phyloP scores from a whole-genome alignment of 2,888 invertebrate species.

The Buathra laborator region DNA sequence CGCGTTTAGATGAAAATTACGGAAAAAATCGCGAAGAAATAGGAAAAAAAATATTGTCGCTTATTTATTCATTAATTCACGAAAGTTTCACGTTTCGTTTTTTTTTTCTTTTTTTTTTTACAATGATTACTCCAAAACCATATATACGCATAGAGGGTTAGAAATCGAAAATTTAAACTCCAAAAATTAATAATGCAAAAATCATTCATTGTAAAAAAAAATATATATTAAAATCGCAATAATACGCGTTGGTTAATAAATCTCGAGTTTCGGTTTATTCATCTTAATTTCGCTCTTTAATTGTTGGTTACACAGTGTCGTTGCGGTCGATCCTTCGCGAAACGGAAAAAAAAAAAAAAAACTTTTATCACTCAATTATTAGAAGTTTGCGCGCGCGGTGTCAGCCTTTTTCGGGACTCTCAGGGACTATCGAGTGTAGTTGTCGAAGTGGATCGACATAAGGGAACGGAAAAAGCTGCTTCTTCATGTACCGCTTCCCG shows the following conservation, averaged over 20 bases:
- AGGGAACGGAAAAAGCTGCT: conserved; percentile 5
- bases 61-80: no score
- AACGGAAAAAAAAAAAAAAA: not conserved
- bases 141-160: no score
- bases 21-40: no score
- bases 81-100: no score
- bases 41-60: not conserved
- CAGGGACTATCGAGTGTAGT: conserved; percentile 1
- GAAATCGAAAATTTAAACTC: no score
- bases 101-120: no score
- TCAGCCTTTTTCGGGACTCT: conserved; percentile 15
- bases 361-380: not conserved
- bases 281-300: no score
- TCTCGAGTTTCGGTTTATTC: no score
- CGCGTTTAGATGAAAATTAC: not conserved
- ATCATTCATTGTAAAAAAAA: not conserved
- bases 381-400: not conserved
- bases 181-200: no score
- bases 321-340: not conserved
- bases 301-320: no score
- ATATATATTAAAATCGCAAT: not conserved
- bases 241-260: no score
- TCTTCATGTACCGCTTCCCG: not conserved
- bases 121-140: no score
- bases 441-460: conserved; percentile 44